These are phyloP conservation scores for Chlorodrepanis virens DNA, from an alignment of 2,113 vertebrate species.

Conservation along the genomic window DNA sequence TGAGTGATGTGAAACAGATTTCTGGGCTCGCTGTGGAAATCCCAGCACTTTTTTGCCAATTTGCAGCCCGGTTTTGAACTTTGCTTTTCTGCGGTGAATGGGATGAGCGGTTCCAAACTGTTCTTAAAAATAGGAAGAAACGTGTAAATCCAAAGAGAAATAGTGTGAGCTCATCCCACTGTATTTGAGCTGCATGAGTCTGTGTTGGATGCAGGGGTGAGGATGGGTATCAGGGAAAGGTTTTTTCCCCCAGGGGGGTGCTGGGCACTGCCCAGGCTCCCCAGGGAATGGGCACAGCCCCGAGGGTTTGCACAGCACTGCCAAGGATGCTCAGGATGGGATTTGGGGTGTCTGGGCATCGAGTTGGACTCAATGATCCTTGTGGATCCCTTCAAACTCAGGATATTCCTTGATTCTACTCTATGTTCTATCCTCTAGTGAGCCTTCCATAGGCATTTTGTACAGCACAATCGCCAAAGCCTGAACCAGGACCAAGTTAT, in stretches of 20 bases:
- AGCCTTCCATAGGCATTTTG: background rate
- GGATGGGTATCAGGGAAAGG: background rate
- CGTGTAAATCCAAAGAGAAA: background rate
- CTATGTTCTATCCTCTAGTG: background rate
- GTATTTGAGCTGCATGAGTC: background rate
- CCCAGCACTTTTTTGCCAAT: background rate
- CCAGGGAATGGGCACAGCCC: background rate
- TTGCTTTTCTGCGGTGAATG: background rate
- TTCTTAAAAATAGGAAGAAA: background rate
- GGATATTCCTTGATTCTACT: background rate
- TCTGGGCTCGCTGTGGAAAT: conserved; percentile 38
- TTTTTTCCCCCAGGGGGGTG: background rate
- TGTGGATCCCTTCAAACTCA: background rate
- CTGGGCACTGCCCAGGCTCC: background rate
- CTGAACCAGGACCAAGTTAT: background rate
- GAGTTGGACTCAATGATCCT: accelerated
- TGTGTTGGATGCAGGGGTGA: background rate
- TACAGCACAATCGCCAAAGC: background rate
- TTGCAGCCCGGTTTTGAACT: background rate
- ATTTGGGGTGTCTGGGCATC: background rate
- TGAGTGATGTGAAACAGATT: conserved; percentile 45
- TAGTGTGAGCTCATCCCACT: background rate
- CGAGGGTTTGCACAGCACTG: accelerated
- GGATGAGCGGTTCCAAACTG: background rate
- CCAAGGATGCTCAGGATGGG: background rate